Conservation (phyloP, 92 coral and sea anemone species). For the Epizoanthus fatuus region DNA sequence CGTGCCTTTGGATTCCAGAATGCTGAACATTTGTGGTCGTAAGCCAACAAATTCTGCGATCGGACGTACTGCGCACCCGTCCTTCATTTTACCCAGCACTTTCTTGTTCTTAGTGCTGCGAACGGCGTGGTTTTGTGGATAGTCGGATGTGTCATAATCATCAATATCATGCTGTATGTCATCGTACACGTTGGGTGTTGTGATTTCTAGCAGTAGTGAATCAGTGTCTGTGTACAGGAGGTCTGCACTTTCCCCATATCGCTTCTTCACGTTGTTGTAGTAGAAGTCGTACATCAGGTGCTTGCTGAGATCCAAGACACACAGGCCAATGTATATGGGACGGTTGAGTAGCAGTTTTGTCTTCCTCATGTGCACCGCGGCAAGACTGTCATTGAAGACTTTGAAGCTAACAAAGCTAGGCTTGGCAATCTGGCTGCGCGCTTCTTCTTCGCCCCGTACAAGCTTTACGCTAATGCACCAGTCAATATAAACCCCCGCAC, state of each 20-base stretch:
- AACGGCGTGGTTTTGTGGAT: conserved; percentile 26
- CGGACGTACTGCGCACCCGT: conserved; percentile 43
- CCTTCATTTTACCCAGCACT: conserved; percentile 45
- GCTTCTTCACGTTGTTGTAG: conserved; percentile 36
- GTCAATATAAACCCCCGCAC: too few relatives aligned
- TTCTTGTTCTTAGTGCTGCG: conserved; percentile 47
- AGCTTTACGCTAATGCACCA: conserved; percentile 32
- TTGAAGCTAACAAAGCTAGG: conserved; percentile 32
- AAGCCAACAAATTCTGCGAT: too few relatives aligned
- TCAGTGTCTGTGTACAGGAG: conserved; percentile 51
- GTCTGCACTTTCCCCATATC: conserved; percentile 11
- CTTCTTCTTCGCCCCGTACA: not conserved
- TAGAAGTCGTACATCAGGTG: conserved; percentile 48
- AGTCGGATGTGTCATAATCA: conserved; percentile 27
- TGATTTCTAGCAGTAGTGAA: conserved; percentile 21
- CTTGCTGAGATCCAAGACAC: conserved; percentile 24
- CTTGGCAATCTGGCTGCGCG: not conserved
- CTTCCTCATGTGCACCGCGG: conserved; percentile 23
- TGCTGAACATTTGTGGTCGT: conserved; percentile 47
- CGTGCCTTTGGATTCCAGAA: not conserved
- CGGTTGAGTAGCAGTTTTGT: conserved; percentile 9
- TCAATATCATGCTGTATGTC: conserved; percentile 29
- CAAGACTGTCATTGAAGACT: conserved; percentile 22
- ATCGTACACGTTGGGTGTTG: conserved; percentile 14
- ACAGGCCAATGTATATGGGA: conserved; percentile 7